phyloP scores from a whole-genome alignment of 2,113 vertebrate species.

The Brachyhypopomus occidentalis region DNA sequence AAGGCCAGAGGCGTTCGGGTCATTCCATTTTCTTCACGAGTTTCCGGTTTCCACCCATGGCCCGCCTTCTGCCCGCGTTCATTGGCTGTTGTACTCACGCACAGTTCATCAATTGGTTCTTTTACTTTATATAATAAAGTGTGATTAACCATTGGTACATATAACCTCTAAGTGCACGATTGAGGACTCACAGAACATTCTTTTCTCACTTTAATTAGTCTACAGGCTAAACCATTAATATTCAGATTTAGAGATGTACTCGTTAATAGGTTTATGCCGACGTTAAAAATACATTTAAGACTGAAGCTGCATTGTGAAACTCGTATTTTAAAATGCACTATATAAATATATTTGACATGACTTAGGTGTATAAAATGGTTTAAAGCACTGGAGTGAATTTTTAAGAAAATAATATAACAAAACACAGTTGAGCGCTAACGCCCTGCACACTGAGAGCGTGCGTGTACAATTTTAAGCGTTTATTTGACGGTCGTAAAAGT shows the following conservation, averaged over 20 bases:
- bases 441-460: too few relatives aligned
- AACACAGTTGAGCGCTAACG: too few relatives aligned
- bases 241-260: neutral
- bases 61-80: conserved; percentile 2
- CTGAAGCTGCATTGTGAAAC: too few relatives aligned
- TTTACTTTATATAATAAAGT: neutral
- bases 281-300: neutral
- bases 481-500: too few relatives aligned
- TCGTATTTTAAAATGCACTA: too few relatives aligned
- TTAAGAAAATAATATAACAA: too few relatives aligned
- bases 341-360: too few relatives aligned
- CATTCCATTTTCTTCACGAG: conserved; percentile 21
- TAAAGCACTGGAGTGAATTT: too few relatives aligned
- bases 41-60: conserved; percentile 21
- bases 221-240: too few relatives aligned
- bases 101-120: conserved; percentile 16
- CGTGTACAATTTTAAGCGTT: too few relatives aligned
- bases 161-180: neutral
- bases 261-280: neutral
- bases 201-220: too few relatives aligned
- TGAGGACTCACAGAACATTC: neutral
- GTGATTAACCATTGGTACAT: neutral
- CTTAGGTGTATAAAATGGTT: too few relatives aligned
- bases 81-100: neutral
- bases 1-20: conserved; percentile 45